These are phyloP conservation scores for Sinonovacula constricta DNA, from an alignment of 1,140 invertebrate genomes.

Conservation along the genomic window DNA sequence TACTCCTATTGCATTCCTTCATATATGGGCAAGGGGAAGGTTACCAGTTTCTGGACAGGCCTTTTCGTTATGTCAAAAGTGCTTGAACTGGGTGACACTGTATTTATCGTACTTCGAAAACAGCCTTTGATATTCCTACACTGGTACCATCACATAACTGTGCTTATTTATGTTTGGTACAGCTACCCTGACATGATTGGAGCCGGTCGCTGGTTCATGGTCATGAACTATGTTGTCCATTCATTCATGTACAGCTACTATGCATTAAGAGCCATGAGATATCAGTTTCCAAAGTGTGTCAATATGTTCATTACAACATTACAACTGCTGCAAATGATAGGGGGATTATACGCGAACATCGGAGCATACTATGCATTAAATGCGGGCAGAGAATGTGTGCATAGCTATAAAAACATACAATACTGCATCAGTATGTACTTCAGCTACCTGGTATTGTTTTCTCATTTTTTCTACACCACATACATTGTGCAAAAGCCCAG, in stretches of 20 bases:
- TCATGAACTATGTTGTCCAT: constrained; percentile 99
- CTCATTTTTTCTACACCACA: constrained; percentile 80
- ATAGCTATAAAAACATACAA: constrained; percentile 92
- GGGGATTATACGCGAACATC: constrained; percentile 94
- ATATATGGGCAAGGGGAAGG: constrained; percentile 67
- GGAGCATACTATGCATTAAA: constrained; percentile 84
- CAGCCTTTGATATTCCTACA: constrained; percentile 99
- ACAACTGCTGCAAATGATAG: constrained; percentile 96
- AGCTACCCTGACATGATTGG: constrained; percentile 97
- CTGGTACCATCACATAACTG: constrained; percentile 88
- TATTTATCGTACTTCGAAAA: constrained; percentile 97
- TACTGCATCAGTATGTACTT: constrained; percentile 96
- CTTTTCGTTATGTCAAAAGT: constrained; percentile 95
- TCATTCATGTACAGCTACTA: constrained; percentile 99
- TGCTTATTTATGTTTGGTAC: constrained; percentile 97
- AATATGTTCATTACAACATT: constrained; percentile 95
- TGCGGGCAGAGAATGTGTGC: constrained; percentile 87
- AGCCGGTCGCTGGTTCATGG: constrained; percentile 97
- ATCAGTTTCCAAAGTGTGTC: constrained; percentile 89
- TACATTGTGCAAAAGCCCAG: constrained; percentile 70
- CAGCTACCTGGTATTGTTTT: constrained; percentile 80
- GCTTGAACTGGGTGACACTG: constrained; percentile 96
- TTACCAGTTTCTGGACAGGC: constrained; percentile 91
- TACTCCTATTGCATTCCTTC: constrained; percentile 91
- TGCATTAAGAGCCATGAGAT: constrained; percentile 91